Percentiles rank a stretch among this genome's conserved stretches.
Conservation (phyloP, 2,113 vertebrate species). For the Triplophysa dalaica region DNA sequence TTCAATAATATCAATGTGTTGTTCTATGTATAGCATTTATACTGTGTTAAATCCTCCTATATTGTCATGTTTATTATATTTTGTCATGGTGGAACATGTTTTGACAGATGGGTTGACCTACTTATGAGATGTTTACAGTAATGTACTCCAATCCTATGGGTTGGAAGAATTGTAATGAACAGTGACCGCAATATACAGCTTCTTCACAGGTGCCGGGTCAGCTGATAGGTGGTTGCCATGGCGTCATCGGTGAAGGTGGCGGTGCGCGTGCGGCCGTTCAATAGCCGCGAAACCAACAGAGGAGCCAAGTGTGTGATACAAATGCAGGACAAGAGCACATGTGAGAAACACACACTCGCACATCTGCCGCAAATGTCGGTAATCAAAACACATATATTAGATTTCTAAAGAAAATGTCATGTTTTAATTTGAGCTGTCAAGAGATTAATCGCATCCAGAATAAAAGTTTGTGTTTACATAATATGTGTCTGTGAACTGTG, state of each 20-base stretch:
- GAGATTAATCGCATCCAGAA: no score
- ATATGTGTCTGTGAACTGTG: no score
- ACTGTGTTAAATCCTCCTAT: no score
- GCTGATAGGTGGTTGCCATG: conserved; percentile 40
- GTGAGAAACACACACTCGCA: conserved; percentile 71
- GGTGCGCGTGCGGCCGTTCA: conserved; percentile 85
- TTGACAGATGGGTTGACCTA: background rate
- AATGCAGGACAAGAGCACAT: conserved; percentile 89
- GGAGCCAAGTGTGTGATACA: conserved; percentile 89
- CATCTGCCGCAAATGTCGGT: background rate
- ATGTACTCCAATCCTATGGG: background rate
- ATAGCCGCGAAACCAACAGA: conserved; percentile 77
- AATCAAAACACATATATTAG: no score
- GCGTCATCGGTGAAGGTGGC: conserved; percentile 86
- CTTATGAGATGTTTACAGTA: background rate
- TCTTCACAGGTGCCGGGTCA: conserved; percentile 24
- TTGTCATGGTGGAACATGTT: background rate
- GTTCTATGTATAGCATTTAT: no score
- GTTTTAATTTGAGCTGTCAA: no score
- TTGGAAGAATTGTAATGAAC: background rate
- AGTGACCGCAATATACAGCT: background rate
- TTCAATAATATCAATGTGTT: no score
- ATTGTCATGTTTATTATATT: no score
- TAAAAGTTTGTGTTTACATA: no score
- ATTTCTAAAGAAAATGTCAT: no score